Evolutionary conservation across 2,888 invertebrate genomes (phyloP).

Genomic region (Unio pictorum): DNA sequence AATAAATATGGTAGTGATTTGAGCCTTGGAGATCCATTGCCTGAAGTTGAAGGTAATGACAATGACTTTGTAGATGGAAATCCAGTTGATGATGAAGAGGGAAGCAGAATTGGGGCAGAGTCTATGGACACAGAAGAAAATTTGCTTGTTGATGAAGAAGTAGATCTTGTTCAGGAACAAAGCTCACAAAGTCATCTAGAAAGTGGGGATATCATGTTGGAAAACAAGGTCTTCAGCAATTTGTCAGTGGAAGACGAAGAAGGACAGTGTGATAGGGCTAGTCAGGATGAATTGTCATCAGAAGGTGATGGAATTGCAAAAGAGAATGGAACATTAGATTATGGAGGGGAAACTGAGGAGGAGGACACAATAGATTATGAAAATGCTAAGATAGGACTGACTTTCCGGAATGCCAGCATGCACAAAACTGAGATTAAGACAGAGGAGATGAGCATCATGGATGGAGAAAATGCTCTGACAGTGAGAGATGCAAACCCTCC

Average conservation of each 20-base stretch:
- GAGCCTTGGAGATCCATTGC: too few species aligned
- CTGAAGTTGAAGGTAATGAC: not conserved
- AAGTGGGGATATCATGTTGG: not conserved
- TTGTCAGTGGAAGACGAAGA: too few species aligned
- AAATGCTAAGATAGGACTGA: conserved; percentile 6
- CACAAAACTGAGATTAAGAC: not conserved
- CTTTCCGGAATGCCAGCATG: not conserved
- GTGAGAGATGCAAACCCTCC: not conserved
- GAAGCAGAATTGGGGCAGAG: not conserved
- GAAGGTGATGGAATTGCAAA: not conserved
- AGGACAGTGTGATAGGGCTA: too few species aligned
- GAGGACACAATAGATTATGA: conserved; percentile 7
- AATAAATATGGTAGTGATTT: too few species aligned
- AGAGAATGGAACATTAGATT: too few species aligned
- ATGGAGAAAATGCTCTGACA: too few species aligned
- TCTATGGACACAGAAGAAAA: not conserved
- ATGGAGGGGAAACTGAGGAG: conserved; percentile 5
- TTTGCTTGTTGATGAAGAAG: not conserved
- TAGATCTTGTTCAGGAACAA: not conserved
- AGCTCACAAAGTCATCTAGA: too few species aligned
- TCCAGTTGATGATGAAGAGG: not conserved
- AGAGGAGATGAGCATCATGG: not conserved
- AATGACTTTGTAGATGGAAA: conserved; percentile 5
- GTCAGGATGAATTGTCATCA: not conserved
- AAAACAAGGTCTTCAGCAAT: not conserved